Base-by-base conservation (phyloP, 2,888 invertebrate species). In the Crematogaster levior region DNA sequence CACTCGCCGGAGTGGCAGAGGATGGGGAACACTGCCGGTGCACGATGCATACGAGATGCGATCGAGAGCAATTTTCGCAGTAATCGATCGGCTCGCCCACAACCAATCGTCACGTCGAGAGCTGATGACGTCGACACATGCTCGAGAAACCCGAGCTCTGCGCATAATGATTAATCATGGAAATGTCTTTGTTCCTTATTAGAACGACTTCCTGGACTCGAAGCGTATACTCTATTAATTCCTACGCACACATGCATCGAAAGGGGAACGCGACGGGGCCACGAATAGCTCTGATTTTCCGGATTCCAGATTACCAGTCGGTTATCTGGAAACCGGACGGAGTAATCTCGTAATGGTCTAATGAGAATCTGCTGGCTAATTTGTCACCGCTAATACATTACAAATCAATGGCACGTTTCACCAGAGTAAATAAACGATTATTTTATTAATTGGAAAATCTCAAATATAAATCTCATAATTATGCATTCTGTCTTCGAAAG, bases 181-280 rank as follows among this genome's bases (percentile, higher is more conserved):
- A 89, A 89, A 89, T 89, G 84, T 88, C 87, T 88, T 84, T 85
- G 88, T 89, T 85, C 87, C 88, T 89, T 83, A 88, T 89, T 88
- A 75, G 84, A 70, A 81, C 81, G 87, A 85, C 89, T 89, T 89
- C 89, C 89, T 81, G 83, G 68, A 83, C 61, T 72, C 75, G 70
- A 46, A 34, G 63, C 74, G 65, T 43, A 46, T 51, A 21, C 48
- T 65, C 80, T 37, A 80, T 83, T 60, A 65, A 70, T 81, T 53
- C 65, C 65, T 56, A 72, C 70, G 80, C 74, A 43, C 24, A 10
- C 34, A 6, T 27, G 60, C 63, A 56, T 34, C 18, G 60, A 60
- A 80, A 70, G 46, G 60, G 58, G 37, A 72, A 60, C 56, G 70
- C 30, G 40, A 24, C 21, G 30, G 30, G 6, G 15, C 15, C 21